These are phyloP conservation scores for Acrocera orbiculus DNA, from an alignment of 2,888 invertebrate genomes.

Conservation along the genomic window DNA sequence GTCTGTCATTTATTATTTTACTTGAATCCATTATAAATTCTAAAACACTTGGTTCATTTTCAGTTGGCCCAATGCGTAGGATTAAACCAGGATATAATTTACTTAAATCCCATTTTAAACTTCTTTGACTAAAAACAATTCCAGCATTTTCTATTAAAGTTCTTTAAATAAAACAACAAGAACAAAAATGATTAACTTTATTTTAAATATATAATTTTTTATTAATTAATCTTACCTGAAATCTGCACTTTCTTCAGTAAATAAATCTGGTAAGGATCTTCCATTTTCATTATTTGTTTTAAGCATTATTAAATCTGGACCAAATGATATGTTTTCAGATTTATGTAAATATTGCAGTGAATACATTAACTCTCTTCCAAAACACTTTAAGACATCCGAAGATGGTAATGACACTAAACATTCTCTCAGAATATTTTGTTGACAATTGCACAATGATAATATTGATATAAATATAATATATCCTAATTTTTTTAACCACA, in stretches of 20 bases:
- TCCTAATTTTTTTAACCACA: no score
- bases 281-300: slow-evolving; percentile 43
- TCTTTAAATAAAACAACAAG: slow-evolving; percentile 26
- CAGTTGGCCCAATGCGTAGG: slow-evolving; percentile 56
- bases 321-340: slow-evolving; percentile 45
- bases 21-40: slow-evolving; percentile 53
- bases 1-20: slow-evolving; percentile 32
- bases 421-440: no score
- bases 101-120: slow-evolving; percentile 57
- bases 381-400: no score
- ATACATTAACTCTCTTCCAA: slow-evolving; percentile 49
- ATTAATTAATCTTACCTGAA: not conserved
- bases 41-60: slow-evolving; percentile 48
- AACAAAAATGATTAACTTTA: slow-evolving; percentile 1
- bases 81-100: slow-evolving; percentile 55
- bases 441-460: no score
- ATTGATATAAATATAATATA: no score
- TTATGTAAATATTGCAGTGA: slow-evolving; percentile 48
- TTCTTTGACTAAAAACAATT: slow-evolving; percentile 49
- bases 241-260: slow-evolving; percentile 33
- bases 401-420: no score
- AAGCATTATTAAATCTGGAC: slow-evolving; percentile 43
- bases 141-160: slow-evolving; percentile 50
- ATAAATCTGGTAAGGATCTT: slow-evolving; percentile 45
- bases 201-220: not conserved